Evolutionary conservation across 2,113 vertebrate species (phyloP), one percentile per base, ranked within the genome.

Genomic region (Nycticryphes semicollaris): DNA sequence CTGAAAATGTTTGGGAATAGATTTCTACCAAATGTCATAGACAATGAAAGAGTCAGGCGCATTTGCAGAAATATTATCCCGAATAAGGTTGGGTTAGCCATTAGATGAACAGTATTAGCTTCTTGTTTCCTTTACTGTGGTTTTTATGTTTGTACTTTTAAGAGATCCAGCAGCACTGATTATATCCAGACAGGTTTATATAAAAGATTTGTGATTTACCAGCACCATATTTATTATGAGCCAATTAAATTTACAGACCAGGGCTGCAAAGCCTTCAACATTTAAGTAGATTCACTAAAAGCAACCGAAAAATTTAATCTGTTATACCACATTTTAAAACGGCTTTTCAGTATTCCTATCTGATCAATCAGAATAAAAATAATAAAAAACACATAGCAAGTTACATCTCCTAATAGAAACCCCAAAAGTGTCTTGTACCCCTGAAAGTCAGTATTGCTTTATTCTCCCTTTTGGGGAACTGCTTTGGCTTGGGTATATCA

Each of bases 61-160:
- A 79, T 91, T 89, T 93, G 77, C 30, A 83, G 88, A 92, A 95
- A 94, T 73, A 62, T 83, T 88, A 94, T 72, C 27, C 41, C 73
- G n/a, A 56, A 51, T 75, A 89, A 95, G 56, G 50, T 84, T 4
- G 2, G 45, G 31, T 93, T 43, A 92, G 66, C 59, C 57, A 70
- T 84, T 59, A 62, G 50, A 75, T 59, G 87, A 86, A n/a, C 62
- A 77, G 64, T 56, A 85, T 33, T 41, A 82, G 24, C 41, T 88
- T 77, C 39, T 78, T 91, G 14, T 86, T 96, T 93, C 50, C 43
- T 50, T 81, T 64, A 24, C 28, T 77, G 27, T 75, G 37, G 30
- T 80, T 88, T 79, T 47, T 88, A 13, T 82, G 25, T 75, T 82
- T 67, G 43, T 43, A 69, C 11, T 83, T 85, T 18, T 30, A 87